Evolutionary conservation across 2,888 invertebrate genomes (phyloP), one percentile per base, ranked within the genome.

Genomic region (Lypha dubia): DNA sequence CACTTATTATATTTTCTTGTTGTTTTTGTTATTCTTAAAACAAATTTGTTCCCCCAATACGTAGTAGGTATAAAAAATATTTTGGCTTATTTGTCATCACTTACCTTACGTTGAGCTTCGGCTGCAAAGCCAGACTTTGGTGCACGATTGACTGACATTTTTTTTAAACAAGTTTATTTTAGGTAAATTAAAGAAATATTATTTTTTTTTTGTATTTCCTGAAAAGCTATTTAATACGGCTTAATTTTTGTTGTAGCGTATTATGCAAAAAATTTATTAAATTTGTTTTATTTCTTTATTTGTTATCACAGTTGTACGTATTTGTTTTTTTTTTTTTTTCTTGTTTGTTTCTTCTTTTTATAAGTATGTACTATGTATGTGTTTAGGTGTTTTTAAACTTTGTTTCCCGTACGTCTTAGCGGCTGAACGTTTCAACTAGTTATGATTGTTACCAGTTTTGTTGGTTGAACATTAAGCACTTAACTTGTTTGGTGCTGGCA

Each of bases 71-170:
- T 22, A 15, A 8, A 58, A 32, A 56, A 71, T 60, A 70, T 68
- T 68, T 56, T 24, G 53, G 68, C 73, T 65, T 74, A 58, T 86
- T 87, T 83, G 75, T 79, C 73, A 70, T 56, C 70, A 76, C 94
- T 94, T 93, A 98, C 98, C 95, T 98, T 98, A 92, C 96, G 95
- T 93, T 98, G 98, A 73, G 98, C 97, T 93, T 98, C 98, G 81
- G 98, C 98, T 89, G 98, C 98, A 94, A 98, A 97, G 95, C 98
- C 98, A 88, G 92, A 92, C 89, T 92, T 92, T 88, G 92, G 89
- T 88, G 92, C 92, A 89, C 92, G 92, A 89, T 92, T 92, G 86
- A 90, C 90, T 87, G 92, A 91, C 92, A 92, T 92, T 89, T 80
- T 80, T 79, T 82, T 46, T 49, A 35, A 90, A 90, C 90, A 87